These are phyloP conservation scores for Athripsodes cinereus DNA, from an alignment of 2,888 invertebrate genomes.

Conservation along the genomic window DNA sequence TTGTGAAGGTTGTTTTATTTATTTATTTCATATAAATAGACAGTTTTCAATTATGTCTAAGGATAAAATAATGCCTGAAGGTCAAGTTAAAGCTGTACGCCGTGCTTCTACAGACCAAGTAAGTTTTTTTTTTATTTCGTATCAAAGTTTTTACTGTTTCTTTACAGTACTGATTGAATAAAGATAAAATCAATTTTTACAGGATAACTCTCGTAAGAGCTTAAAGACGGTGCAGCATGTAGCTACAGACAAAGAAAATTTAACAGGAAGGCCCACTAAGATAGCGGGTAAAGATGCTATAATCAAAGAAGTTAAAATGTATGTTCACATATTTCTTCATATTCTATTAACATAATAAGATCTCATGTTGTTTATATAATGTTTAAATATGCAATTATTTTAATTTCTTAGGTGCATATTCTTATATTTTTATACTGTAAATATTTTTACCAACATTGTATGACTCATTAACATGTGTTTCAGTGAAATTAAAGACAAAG, in stretches of 20 bases:
- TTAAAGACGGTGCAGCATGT: slow-evolving; percentile 69
- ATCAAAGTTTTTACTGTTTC: background rate
- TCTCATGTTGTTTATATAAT: too few species aligned
- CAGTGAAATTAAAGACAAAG: slow-evolving; percentile 31
- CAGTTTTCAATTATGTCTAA: background rate
- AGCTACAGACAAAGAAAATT: slow-evolving; percentile 69
- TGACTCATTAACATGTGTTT: slow-evolving; percentile 3
- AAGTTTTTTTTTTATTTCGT: too few species aligned
- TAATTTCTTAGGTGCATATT: background rate
- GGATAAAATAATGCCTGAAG: background rate
- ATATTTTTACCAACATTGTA: background rate
- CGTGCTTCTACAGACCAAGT: background rate
- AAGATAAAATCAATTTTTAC: background rate
- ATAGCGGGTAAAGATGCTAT: slow-evolving; percentile 46
- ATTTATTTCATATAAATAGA: too few species aligned
- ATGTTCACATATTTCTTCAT: too few species aligned
- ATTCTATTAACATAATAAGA: too few species aligned
- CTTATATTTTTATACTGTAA: background rate
- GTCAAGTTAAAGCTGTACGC: background rate
- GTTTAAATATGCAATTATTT: background rate
- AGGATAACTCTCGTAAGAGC: slow-evolving; percentile 46
- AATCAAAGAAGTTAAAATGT: slow-evolving; percentile 33
- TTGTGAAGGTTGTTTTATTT: too few species aligned
- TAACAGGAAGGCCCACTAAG: slow-evolving; percentile 58
- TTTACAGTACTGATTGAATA: too few species aligned